Base-by-base conservation (phyloP, 2,888 invertebrate species). In the Rhingia campestris region DNA sequence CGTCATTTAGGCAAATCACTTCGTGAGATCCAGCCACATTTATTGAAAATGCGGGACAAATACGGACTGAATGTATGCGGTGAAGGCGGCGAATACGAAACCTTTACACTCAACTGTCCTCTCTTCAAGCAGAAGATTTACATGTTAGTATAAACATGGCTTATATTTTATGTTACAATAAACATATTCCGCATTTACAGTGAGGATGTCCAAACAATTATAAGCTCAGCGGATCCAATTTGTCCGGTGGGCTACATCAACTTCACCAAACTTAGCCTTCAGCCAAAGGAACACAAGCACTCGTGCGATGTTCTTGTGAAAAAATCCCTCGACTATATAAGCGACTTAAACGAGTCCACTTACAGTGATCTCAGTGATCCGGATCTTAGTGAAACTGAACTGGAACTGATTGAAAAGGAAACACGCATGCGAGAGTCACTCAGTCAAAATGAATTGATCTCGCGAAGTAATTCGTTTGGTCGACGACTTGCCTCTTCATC, bases 1-100 rank as follows among this genome's bases (percentile, higher is more conserved):
- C 93, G 95, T 87, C 98, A 99, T 93, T 93, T 99, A 86, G 98
- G 98, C 45, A 94, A 96, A 92, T 94, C 95, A 49, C 93, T 99
- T 87, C 93, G 94, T 87, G 95, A 98, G 88, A 95, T 99, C 90
- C 96, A 97, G 89, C 95, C 97, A 10, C 97, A 98, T 91, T 94
- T 99, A 89, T 91, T 95, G 87, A 93, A 95, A 91, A 96, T 99
- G 95, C 95, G 96, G 89, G 95, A 97, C 90, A 97, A 98, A 92
- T 99, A 97, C 92, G 98, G 98, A 66, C 93, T 98, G 86, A 97
- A 98, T 92, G 95, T 98, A 49, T 99, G 98, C 92, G 99, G 99
- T 22, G 99, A 99, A 92, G 99, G 99, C 56, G 99, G 99, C 66
- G 99, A 99, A 92, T 99, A 98, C 91, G 99, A 99, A 92, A 98